Percentiles rank a stretch among this genome's conserved stretches.
These are phyloP conservation scores for Tyrannus savana DNA, from an alignment of 2,113 vertebrate genomes.

Conservation along the genomic window DNA sequence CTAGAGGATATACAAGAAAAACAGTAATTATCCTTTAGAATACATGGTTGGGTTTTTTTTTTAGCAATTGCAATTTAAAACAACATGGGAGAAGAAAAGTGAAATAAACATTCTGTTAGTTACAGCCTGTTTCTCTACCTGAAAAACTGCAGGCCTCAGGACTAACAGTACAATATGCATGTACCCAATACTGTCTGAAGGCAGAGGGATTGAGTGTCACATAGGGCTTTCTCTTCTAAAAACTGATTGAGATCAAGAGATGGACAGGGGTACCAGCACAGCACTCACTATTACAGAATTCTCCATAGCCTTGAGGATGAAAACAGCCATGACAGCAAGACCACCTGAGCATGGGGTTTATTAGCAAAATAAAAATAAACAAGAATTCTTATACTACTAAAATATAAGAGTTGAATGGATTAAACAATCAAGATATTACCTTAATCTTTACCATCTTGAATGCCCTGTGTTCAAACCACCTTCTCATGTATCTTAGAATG, in stretches of 20 bases:
- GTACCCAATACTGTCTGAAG: not conserved
- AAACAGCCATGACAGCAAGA: not conserved
- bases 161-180: not conserved
- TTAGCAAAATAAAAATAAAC: not conserved
- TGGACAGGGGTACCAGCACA: not conserved
- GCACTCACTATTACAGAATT: not conserved
- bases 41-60: not conserved
- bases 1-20: not conserved
- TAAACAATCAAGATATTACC: not conserved
- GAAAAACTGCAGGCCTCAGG: not conserved
- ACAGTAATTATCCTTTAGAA: not conserved
- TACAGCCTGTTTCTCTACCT: not conserved
- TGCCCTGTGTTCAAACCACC: slow-evolving; percentile 7
- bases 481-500: slow-evolving; percentile 14
- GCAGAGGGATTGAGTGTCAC: not conserved
- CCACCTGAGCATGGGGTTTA: fast-evolving
- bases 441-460: slow-evolving; percentile 18
- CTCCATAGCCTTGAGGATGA: not conserved
- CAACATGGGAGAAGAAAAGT: not conserved
- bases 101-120: not conserved
- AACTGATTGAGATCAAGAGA: not conserved
- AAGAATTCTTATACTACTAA: not conserved
- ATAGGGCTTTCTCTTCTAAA: not conserved
- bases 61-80: not conserved
- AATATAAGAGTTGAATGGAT: not conserved